Percentiles rank a stretch among this genome's conserved stretches.
phyloP scores from a whole-genome alignment of 2,888 invertebrate genomes.

The Dryobota labecula region DNA sequence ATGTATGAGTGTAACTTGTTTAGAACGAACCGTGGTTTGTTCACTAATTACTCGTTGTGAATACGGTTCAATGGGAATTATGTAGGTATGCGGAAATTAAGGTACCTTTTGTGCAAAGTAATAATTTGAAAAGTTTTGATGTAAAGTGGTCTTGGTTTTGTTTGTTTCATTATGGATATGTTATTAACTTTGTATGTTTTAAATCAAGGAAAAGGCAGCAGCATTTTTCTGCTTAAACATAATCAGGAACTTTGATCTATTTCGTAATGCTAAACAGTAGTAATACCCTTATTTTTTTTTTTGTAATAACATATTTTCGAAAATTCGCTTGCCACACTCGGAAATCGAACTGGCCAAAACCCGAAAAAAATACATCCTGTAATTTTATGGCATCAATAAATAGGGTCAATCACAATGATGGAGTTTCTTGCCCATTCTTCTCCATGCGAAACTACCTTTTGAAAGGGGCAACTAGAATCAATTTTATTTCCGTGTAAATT shows the following conservation, averaged over 20 bases:
- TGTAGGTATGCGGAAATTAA: conserved; percentile 10
- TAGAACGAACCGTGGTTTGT: conserved; percentile 49
- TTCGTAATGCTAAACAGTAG: background rate
- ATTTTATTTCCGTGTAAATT: too few relatives aligned
- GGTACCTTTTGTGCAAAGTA: conserved; percentile 1
- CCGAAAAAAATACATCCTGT: too few relatives aligned
- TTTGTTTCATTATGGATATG: background rate
- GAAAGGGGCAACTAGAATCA: too few relatives aligned
- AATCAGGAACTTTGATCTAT: background rate
- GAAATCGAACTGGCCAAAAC: too few relatives aligned
- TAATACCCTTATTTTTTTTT: too few relatives aligned
- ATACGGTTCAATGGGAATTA: conserved; percentile 36
- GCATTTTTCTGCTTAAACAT: background rate
- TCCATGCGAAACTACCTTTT: too few relatives aligned
- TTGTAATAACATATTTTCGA: too few relatives aligned
- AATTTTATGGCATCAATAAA: too few relatives aligned
- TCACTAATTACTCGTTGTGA: conserved; percentile 42
- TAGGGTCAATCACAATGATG: too few relatives aligned
- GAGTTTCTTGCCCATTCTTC: too few relatives aligned
- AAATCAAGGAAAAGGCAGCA: background rate
- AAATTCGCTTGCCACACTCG: too few relatives aligned
- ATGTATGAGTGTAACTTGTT: conserved; percentile 52
- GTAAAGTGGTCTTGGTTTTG: background rate
- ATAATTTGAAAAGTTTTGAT: conserved; percentile 13
- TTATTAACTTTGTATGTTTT: background rate